phyloP scores from a whole-genome alignment of 2,113 vertebrate genomes.

The Rhombomys opimus region DNA sequence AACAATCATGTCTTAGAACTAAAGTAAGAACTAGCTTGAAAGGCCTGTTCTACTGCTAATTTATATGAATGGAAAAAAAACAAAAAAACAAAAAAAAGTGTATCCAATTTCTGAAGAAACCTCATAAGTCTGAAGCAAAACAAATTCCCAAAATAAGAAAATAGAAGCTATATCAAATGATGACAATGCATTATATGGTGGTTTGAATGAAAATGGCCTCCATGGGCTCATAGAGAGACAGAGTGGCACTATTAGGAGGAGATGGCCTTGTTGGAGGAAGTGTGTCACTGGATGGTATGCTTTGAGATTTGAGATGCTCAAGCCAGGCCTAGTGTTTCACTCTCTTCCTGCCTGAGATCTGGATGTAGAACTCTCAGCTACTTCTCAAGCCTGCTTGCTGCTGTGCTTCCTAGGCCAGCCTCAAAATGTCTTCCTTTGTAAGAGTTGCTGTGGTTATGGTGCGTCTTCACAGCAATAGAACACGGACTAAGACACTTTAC shows the following conservation, averaged over 20 bases:
- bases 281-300: not conserved
- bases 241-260: not conserved
- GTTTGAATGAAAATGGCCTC: not conserved
- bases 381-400: not conserved
- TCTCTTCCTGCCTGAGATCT: not conserved
- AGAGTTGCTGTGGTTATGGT: not conserved
- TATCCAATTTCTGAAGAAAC: not conserved
- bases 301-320: not conserved
- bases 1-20: not conserved
- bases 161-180: not conserved
- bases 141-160: not conserved
- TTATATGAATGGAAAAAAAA: not conserved
- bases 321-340: not conserved
- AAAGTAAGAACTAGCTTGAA: not conserved
- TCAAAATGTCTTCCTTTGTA: not conserved
- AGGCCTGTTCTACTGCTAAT: not conserved
- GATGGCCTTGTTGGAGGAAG: not conserved
- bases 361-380: not conserved
- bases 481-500: not conserved
- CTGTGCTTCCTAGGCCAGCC: not conserved
- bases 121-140: slow-evolving; percentile 29
- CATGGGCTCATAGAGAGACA: not conserved
- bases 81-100: not conserved
- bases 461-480: not conserved
- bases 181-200: not conserved